Conservation (phyloP, 2,113 vertebrate genomes). For the Urocolius indicus region DNA sequence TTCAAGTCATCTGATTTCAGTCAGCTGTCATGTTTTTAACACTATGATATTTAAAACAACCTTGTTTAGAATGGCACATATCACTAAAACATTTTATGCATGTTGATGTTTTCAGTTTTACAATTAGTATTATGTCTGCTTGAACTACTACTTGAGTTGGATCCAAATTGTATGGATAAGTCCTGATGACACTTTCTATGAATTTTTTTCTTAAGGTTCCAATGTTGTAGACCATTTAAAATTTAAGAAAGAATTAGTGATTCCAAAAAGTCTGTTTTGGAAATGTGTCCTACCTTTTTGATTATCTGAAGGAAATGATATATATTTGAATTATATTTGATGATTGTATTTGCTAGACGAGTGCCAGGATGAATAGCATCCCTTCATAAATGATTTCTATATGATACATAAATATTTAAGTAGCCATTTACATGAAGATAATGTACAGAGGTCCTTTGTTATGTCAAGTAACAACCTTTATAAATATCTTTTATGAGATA, state of each 20-base stretch:
- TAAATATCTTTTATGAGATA: neutral
- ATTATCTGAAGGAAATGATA: neutral
- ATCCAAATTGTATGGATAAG: neutral
- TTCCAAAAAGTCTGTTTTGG: neutral
- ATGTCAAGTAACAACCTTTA: neutral
- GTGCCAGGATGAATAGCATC: neutral
- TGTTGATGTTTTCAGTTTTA: neutral
- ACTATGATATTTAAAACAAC: neutral
- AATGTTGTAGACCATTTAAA: constrained; percentile 16
- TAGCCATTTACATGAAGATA: neutral
- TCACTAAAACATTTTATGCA: neutral
- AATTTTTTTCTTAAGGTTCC: neutral
- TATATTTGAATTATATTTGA: neutral
- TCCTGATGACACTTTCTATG: neutral
- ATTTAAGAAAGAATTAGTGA: neutral
- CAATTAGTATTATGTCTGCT: neutral
- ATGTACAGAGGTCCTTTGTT: neutral
- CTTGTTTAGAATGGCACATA: neutral
- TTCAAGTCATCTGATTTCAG: neutral
- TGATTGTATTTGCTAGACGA: neutral
- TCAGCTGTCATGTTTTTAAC: fast-evolving
- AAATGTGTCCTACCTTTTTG: neutral
- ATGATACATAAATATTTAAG: neutral
- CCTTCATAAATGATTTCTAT: neutral
- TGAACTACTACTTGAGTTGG: neutral